Percentiles rank a stretch among this genome's conserved stretches.
Conservation (phyloP, 2,888 invertebrate species). For the Synergus gifuensis region DNA sequence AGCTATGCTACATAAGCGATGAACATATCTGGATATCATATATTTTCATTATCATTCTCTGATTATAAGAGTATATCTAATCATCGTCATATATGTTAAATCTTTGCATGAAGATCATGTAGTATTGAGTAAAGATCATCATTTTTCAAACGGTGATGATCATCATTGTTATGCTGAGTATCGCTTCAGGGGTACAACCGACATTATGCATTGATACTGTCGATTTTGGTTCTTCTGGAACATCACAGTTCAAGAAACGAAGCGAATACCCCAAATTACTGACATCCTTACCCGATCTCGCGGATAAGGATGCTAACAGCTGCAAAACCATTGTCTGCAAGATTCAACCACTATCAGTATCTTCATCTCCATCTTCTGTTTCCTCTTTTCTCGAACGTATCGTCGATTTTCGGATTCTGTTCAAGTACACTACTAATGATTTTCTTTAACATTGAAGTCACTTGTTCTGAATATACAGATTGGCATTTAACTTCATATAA, state of each 20-base stretch:
- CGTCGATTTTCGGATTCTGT: neutral
- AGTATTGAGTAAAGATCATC: too few relatives aligned
- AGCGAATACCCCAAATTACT: conserved; percentile 16
- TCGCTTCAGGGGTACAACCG: too few relatives aligned
- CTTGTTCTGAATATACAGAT: neutral
- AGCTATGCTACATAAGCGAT: too few relatives aligned
- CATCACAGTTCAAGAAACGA: conserved; percentile 10
- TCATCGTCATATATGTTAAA: too few relatives aligned
- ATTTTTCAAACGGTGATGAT: too few relatives aligned
- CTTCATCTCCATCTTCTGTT: conserved; percentile 36
- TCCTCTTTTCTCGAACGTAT: conserved; percentile 3
- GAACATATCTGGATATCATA: too few relatives aligned
- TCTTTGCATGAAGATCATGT: too few relatives aligned
- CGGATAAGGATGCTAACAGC: conserved; percentile 23
- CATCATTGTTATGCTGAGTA: too few relatives aligned
- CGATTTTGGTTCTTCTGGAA: neutral
- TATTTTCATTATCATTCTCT: too few relatives aligned
- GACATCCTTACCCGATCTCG: conserved; percentile 7
- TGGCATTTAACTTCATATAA: too few relatives aligned
- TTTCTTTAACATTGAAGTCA: neutral
- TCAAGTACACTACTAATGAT: neutral
- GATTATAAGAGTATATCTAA: too few relatives aligned
- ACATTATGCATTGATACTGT: neutral
- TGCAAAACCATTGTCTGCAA: conserved; percentile 37
- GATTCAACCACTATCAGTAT: conserved; percentile 28